Evolutionary conservation across 1,140 invertebrate genomes (phyloP).

Genomic region (Gyrodactylus salaris): DNA sequence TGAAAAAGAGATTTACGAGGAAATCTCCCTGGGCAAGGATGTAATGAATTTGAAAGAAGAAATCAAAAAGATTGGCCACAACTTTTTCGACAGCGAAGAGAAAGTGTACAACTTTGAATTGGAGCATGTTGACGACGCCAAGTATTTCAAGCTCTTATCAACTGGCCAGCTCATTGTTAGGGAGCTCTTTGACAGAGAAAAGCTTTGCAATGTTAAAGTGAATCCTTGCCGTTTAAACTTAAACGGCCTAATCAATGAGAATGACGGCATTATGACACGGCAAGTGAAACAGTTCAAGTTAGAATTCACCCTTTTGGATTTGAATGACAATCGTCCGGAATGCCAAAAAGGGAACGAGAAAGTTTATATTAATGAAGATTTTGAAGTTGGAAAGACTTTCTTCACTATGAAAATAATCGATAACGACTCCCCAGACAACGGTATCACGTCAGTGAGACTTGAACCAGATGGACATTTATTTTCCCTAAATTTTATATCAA

Average conservation of each 20-base stretch:
- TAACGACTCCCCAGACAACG: not conserved
- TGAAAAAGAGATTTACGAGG: too few relatives aligned
- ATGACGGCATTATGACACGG: not conserved
- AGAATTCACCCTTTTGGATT: not conserved
- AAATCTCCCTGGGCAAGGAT: not conserved
- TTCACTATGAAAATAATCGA: not conserved
- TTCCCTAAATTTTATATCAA: not conserved
- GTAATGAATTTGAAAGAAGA: not conserved
- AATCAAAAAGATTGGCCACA: not conserved
- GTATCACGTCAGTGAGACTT: not conserved
- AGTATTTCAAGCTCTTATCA: not conserved
- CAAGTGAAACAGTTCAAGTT: not conserved
- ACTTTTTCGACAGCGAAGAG: not conserved
- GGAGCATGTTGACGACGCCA: not conserved
- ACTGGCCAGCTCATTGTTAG: not conserved
- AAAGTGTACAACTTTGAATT: not conserved
- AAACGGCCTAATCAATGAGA: not conserved
- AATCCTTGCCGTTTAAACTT: not conserved
- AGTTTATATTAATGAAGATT: not conserved
- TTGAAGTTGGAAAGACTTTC: not conserved
- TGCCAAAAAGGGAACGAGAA: not conserved
- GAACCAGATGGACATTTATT: not conserved
- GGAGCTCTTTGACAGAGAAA: not conserved
- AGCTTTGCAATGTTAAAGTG: not conserved
- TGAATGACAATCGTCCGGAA: not conserved